Evolutionary conservation across 2,888 invertebrate genomes (phyloP), one percentile per base, ranked within the genome.

Genomic region (Chirona hameri): DNA sequence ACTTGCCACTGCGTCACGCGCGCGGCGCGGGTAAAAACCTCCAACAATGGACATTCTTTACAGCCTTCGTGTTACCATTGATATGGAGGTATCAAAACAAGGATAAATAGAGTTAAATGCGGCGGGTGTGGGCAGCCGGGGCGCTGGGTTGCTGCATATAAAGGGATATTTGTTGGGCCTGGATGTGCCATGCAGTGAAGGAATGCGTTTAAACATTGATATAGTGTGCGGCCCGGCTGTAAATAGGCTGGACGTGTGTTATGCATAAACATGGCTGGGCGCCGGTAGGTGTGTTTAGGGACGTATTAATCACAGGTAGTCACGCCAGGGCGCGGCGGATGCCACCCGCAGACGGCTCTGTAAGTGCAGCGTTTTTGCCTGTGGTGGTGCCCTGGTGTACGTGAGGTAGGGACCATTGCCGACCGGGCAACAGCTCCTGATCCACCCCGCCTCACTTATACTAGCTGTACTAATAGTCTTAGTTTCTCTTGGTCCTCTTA

Each of bases 21-120:
- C 46, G 9, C 10, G 10, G 24, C 76, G 24, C 27, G 24, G 12
- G 24, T 39, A 76, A 76, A 76, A 76, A 76, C 76, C 24, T 3
- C 21, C 21, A n/a, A 76, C 76, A 76, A 76, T 76, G 76, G 39
- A 46, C 76, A 46, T 76, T n/a, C 76, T 76, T 76, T 76, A 76
- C 76, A 46, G 76, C 76, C 76, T 46, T 24, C 76, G 10, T 76
- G 76, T 76, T 76, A 76, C 46, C 76, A 76, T 76, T 76, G 46
- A 76, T 76, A 76, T 76, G 76, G 76, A 76, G 76, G 76, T 46
- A 76, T 76, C 76, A 76, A 76, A 76, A 76, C 76, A 76, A 76
- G 76, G 76, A 46, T 76, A 76, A 76, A 76, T 76, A 76, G 76
- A 76, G 76, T 76, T 39, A 76, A 76, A 21, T 21, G 39, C 15